A percentile compares a stretch with the other conserved stretches of the same genome.
Conservation (phyloP, 2,888 invertebrate genomes). For the Drosophila planitibia region DNA sequence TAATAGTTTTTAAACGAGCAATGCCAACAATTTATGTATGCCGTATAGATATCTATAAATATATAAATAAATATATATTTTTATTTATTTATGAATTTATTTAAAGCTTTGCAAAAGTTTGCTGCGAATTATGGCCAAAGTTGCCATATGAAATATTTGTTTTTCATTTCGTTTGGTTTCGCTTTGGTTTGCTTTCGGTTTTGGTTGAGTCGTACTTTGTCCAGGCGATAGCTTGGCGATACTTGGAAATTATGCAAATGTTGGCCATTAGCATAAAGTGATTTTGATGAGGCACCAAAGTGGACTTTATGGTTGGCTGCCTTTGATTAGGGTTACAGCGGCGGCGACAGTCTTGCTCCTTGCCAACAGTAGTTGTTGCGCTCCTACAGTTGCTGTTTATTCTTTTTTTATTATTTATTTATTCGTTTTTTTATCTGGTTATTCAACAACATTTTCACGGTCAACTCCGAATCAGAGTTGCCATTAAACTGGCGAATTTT, state of each 20-base stretch:
- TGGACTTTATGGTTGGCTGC: constrained; percentile 77
- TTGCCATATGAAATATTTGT: constrained; percentile 57
- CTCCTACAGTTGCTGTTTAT: background rate
- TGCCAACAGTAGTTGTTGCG: constrained; percentile 2
- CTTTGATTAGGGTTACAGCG: constrained; percentile 75
- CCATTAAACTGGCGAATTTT: constrained; percentile 26
- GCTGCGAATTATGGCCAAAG: constrained; percentile 39
- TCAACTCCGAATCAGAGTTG: constrained; percentile 47
- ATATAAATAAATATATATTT: constrained; percentile 2
- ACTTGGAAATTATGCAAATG: constrained; percentile 75
- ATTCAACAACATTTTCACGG: constrained; percentile 46
- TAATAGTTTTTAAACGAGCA: constrained; percentile 69
- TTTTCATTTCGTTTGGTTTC: constrained; percentile 27
- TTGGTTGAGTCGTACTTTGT: constrained; percentile 1
- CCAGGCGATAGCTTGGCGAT: constrained; percentile 21
- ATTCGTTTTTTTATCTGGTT: background rate
- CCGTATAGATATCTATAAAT: background rate
- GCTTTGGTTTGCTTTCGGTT: constrained; percentile 4
- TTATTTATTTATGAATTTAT: constrained; percentile 47
- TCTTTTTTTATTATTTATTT: constrained; percentile 2
- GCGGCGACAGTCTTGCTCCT: constrained; percentile 34
- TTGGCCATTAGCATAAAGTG: constrained; percentile 76
- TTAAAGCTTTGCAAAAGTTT: constrained; percentile 42
- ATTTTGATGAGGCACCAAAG: constrained; percentile 79
- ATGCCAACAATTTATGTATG: constrained; percentile 44